Base-by-base conservation (phyloP, 2,888 invertebrate species). In the Hirtodrosophila confusa region DNA sequence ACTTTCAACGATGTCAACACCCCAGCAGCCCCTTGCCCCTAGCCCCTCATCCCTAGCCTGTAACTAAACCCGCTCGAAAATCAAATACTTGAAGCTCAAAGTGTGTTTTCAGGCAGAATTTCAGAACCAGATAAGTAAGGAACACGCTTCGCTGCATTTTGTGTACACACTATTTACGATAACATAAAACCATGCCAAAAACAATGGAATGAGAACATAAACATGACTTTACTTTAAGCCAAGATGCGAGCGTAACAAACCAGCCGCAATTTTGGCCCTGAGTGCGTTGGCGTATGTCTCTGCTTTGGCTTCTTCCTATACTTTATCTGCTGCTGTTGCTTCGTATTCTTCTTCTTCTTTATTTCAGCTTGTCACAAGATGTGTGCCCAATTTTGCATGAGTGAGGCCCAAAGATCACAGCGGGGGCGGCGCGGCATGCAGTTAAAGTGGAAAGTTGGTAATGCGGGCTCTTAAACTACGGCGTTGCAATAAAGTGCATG, bases 201-300 rank as follows among this genome's bases (percentile, higher is more conserved):
- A 66, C 57, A 58, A 44, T 55, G 41, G 36, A 51, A 39, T 37
- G 54, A 45, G 83, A 83, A 74, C 65, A 72, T 66, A 84, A 86
- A 86, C 82, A 72, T 54, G 71, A 66, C 61, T 86, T 77, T 57
- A 63, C 72, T 78, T 69, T 56, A 66, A 80, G 49, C 51, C 54
- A 40, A 67, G 53, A 60, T 10, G 35, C 53, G 33, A 51, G 36
- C 58, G 58, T 51, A 40, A 55, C 37, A 63, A 73, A 43, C 43
- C 31, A 48, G 56, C 56, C 43, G 39, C 69, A 69, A 58, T 39
- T 24, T 60, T 65, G 55, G 40, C 58, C 70, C 27, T 64, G 35
- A 60, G 45, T 8, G 3, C 5, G 31, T 7, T 9, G 31, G 3
- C 7, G 31, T 31, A 9, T 9, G 5, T 27, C 27, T 27, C 43